These are phyloP conservation scores for Macrobrachium nipponense DNA, from an alignment of 1,140 invertebrate species.

Conservation along the genomic window DNA sequence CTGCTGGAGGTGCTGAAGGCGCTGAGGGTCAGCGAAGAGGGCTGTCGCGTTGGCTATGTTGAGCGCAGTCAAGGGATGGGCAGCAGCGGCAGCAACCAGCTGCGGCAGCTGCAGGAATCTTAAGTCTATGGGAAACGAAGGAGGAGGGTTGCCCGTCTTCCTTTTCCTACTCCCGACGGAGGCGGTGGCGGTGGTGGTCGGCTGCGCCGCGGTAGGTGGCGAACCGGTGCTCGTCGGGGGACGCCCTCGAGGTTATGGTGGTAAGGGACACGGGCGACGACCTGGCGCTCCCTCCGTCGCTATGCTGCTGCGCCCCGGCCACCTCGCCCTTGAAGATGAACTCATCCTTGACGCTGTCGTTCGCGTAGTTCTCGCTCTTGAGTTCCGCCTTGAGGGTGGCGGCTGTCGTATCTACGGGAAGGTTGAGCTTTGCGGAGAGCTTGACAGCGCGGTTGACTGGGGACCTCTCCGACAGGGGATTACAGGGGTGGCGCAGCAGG, in stretches of 20 bases:
- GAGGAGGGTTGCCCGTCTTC: constrained; percentile 54
- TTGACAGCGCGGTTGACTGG: constrained; percentile 63
- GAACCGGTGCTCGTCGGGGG: constrained; percentile 62
- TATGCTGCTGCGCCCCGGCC: background rate
- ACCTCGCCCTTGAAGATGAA: constrained; percentile 36
- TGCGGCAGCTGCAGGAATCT: constrained; percentile 61
- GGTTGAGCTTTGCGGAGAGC: constrained; percentile 61
- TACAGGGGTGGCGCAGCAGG: constrained; percentile 63
- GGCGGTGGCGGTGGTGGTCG: constrained; percentile 56
- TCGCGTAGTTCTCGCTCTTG: constrained; percentile 54
- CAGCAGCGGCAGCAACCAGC: constrained; percentile 59
- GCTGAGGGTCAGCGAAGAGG: constrained; percentile 52
- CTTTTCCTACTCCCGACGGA: constrained; percentile 58
- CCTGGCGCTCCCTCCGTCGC: constrained; percentile 48
- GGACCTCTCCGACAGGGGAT: constrained; percentile 63
- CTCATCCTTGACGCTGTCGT: constrained; percentile 47
- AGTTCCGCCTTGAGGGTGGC: constrained; percentile 30
- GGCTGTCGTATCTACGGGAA: constrained; percentile 53
- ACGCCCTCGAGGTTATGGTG: constrained; percentile 53
- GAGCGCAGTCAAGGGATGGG: constrained; percentile 56
- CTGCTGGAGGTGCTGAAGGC: constrained; percentile 61
- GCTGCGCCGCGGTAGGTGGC: constrained; percentile 54
- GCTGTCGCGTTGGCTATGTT: constrained; percentile 56
- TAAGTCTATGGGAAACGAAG: constrained; percentile 60
- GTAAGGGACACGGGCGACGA: constrained; percentile 53